Percentiles rank a stretch among this genome's conserved stretches.
Conservation (phyloP, 1,140 invertebrate species). For the Penaeus indicus region DNA sequence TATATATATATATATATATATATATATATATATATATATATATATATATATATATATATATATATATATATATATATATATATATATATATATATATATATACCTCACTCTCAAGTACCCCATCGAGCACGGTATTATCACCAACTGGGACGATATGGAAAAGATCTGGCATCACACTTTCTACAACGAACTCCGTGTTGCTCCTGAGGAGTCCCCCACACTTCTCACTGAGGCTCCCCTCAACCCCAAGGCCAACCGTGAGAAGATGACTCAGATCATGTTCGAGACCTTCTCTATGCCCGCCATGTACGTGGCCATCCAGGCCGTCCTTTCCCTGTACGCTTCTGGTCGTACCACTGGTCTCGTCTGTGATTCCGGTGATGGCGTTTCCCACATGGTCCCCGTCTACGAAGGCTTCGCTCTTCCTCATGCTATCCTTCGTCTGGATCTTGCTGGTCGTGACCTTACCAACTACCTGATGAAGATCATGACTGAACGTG, state of each 20-base stretch:
- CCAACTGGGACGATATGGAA: conserved; percentile 98
- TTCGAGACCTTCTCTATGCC: conserved; percentile 76
- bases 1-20: too few relatives aligned
- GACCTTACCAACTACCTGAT: too few relatives aligned
- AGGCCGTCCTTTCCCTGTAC: conserved; percentile 91
- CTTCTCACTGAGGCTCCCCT: conserved; percentile 91
- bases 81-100: too few relatives aligned
- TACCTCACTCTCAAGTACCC: conserved; percentile 21
- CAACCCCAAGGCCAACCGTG: conserved; percentile 90
- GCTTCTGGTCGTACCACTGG: conserved; percentile 94
- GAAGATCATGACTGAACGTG: too few relatives aligned
- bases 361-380: background rate
- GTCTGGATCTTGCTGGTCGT: too few relatives aligned
- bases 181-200: conserved; percentile 95
- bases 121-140: conserved; percentile 85
- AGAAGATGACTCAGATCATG: conserved; percentile 85
- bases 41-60: too few relatives aligned
- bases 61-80: too few relatives aligned
- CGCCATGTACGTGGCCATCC: conserved; percentile 94
- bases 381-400: conserved; percentile 4
- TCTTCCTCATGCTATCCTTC: conserved; percentile 36
- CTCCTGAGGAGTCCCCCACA: conserved; percentile 93
- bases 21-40: too few relatives aligned
- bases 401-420: conserved; percentile 39
- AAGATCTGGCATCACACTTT: conserved; percentile 97